Percentiles rank a stretch among this genome's conserved stretches.
Evolutionary conservation across 2,888 invertebrate species (phyloP).

Genomic region (Nectonema munidae): DNA sequence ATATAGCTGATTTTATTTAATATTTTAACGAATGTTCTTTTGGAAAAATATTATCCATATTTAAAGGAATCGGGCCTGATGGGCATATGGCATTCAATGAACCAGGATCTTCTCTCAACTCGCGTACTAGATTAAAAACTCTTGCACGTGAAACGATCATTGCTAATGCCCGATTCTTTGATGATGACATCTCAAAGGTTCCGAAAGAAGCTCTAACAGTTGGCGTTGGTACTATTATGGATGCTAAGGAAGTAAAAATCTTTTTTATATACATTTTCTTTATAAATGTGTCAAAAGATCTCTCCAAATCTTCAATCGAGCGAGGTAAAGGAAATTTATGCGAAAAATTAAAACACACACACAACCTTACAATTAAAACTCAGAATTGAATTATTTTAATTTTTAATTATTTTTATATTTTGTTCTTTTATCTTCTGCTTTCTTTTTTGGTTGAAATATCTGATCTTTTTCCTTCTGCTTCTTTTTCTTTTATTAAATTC

Average conservation of each 20-base stretch:
- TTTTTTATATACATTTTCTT: slow-evolving; percentile 8
- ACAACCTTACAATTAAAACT: too few species aligned
- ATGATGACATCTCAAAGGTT: slow-evolving; percentile 61
- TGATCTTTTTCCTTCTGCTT: too few species aligned
- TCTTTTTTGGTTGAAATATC: too few species aligned
- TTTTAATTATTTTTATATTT: too few species aligned
- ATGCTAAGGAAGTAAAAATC: slow-evolving; percentile 47
- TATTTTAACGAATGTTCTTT: too few species aligned
- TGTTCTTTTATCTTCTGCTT: too few species aligned
- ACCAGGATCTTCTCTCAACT: slow-evolving; percentile 74
- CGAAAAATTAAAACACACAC: too few species aligned
- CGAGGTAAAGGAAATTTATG: too few species aligned
- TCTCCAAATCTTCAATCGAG: neutral
- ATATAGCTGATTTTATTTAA: too few species aligned
- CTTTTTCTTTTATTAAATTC: too few species aligned
- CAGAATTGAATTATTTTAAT: too few species aligned
- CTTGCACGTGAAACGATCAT: slow-evolving; percentile 75
- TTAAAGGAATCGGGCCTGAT: slow-evolving; percentile 72
- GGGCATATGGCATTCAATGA: slow-evolving; percentile 98
- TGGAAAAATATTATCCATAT: too few species aligned
- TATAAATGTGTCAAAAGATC: neutral
- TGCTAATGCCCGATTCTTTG: slow-evolving; percentile 87
- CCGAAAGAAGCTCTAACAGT: slow-evolving; percentile 63
- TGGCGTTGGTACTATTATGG: slow-evolving; percentile 95
- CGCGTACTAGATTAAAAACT: slow-evolving; percentile 75